phyloP scores from a whole-genome alignment of 2,888 invertebrate species.

The Carabus problematicus region DNA sequence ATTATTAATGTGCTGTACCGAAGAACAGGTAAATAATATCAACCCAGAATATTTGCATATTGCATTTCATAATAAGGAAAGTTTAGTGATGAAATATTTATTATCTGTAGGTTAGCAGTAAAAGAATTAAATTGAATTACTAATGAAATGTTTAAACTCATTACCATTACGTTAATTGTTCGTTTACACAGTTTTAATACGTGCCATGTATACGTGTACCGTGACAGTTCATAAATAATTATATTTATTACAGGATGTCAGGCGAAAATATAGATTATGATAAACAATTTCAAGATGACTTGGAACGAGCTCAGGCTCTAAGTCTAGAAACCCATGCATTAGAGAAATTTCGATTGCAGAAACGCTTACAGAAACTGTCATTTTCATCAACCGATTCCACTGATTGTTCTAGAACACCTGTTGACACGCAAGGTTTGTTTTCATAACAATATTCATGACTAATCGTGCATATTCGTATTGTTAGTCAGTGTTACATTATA shows the following conservation, averaged over 20 bases:
- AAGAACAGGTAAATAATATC: slow-evolving; percentile 3
- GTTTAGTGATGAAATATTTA: not conserved
- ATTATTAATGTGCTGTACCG: slow-evolving; percentile 1
- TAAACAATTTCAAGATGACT: slow-evolving; percentile 82
- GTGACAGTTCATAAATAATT: not conserved
- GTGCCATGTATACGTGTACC: too few relatives aligned
- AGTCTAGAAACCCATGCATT: slow-evolving; percentile 86
- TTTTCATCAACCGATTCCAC: slow-evolving; percentile 46
- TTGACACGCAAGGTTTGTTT: slow-evolving; percentile 47
- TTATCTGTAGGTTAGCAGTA: not conserved
- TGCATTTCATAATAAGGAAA: not conserved
- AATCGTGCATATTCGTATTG: not conserved
- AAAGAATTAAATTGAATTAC: not conserved
- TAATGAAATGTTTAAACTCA: not conserved
- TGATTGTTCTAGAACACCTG: slow-evolving; percentile 29
- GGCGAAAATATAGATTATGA: slow-evolving; percentile 70
- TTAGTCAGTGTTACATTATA: not conserved
- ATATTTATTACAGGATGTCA: slow-evolving; percentile 52
- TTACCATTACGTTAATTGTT: too few relatives aligned
- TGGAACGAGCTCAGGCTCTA: slow-evolving; percentile 86
- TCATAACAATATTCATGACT: not conserved
- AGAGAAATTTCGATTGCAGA: slow-evolving; percentile 80
- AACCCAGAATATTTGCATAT: not conserved
- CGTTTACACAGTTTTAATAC: too few relatives aligned
- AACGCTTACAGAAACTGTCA: slow-evolving; percentile 59